These are phyloP conservation scores for Cathartes aura DNA, from an alignment of 2,113 vertebrate genomes.

Conservation along the genomic window DNA sequence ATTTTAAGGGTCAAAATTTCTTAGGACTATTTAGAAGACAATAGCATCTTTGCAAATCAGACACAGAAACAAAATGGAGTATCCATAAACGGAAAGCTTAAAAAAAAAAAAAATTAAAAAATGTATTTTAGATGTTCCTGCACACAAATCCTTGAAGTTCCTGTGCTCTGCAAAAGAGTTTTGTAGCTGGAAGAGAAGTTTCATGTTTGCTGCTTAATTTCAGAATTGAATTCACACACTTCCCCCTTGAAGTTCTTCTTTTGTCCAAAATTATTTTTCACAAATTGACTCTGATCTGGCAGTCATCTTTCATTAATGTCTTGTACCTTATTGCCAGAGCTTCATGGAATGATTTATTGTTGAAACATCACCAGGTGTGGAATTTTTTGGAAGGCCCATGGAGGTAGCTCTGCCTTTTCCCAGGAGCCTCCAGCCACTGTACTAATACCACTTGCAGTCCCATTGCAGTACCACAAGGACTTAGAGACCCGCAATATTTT, in stretches of 20 bases:
- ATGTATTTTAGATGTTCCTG: background rate
- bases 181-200: background rate
- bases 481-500: background rate
- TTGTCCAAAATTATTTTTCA: background rate
- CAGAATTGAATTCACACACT: background rate
- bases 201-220: background rate
- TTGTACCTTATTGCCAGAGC: background rate
- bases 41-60: background rate
- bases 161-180: background rate
- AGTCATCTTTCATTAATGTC: background rate
- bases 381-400: background rate
- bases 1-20: background rate
- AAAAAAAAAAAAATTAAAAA: background rate
- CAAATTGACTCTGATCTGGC: background rate
- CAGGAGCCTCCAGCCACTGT: background rate
- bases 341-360: background rate
- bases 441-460: background rate
- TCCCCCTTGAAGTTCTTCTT: background rate
- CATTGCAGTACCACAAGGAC: background rate
- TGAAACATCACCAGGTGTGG: background rate
- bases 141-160: background rate
- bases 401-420: background rate
- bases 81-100: fast-evolving
- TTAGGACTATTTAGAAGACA: background rate
- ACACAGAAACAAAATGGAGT: background rate